Evolutionary conservation across 2,888 invertebrate species (phyloP).

Genomic region (Leptinotarsa rubiginosa): DNA sequence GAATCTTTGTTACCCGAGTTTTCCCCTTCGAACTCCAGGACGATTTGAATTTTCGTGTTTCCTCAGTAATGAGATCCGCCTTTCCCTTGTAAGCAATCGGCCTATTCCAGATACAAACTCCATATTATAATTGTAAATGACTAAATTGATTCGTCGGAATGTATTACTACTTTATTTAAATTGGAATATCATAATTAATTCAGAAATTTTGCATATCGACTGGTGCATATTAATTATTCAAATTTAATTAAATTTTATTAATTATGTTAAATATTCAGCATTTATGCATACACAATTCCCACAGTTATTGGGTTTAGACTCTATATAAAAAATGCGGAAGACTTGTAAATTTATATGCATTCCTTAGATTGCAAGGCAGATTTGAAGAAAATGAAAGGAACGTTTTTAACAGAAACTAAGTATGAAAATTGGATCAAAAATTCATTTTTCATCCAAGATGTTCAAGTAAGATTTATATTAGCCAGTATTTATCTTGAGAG

Average conservation of each 20-base stretch:
- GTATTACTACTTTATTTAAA: slow-evolving; percentile 45
- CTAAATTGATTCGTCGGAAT: slow-evolving; percentile 51
- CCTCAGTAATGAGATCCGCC: slow-evolving; percentile 56
- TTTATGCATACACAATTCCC: slow-evolving; percentile 16
- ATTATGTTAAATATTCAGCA: slow-evolving; percentile 15
- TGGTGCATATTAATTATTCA: slow-evolving; percentile 40
- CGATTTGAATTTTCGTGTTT: slow-evolving; percentile 57
- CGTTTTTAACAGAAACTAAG: neutral
- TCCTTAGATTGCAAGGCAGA: neutral
- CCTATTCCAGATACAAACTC: slow-evolving; percentile 50
- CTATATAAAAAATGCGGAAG: too few species aligned
- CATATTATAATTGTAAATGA: slow-evolving; percentile 55
- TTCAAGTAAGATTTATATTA: too few species aligned
- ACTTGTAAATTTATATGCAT: neutral
- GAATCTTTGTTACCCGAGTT: slow-evolving; percentile 28
- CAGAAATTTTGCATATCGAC: slow-evolving; percentile 40
- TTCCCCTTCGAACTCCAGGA: slow-evolving; percentile 48
- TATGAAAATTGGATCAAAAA: too few species aligned
- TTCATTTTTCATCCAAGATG: too few species aligned
- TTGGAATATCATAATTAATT: slow-evolving; percentile 40
- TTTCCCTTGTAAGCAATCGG: slow-evolving; percentile 54
- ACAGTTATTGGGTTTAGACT: neutral
- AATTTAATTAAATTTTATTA: slow-evolving; percentile 40
- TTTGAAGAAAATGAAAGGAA: too few species aligned
- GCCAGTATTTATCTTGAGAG: too few species aligned